Evolutionary conservation across 37 sponge, comb jelly and placozoan species (phyloP).

Genomic region (Tethya wilhelma): DNA sequence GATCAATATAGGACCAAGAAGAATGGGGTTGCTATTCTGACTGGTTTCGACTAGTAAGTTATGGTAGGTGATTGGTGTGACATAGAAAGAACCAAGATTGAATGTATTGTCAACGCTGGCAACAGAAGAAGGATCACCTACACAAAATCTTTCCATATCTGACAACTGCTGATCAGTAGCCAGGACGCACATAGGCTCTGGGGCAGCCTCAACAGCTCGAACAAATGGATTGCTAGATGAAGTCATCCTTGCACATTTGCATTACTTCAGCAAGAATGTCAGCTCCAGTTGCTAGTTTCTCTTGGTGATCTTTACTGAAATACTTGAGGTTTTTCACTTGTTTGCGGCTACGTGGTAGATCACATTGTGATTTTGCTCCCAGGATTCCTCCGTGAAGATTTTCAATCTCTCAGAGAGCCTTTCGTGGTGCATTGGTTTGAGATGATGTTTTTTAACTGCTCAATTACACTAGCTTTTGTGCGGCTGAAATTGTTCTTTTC

Average conservation of each 20-base stretch:
- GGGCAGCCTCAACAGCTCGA: constrained; percentile 30
- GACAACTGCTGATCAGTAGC: constrained; percentile 35
- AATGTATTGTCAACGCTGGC: constrained; percentile 24
- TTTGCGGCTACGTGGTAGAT: constrained; percentile 35
- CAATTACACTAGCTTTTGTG: constrained; percentile 33
- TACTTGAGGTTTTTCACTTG: constrained; percentile 19
- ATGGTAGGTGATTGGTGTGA: constrained; percentile 29
- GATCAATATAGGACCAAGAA: constrained; percentile 31
- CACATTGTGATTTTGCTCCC: constrained; percentile 9
- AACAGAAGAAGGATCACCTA: not conserved
- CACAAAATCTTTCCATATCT: constrained; percentile 2
- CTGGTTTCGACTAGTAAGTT: constrained; percentile 17
- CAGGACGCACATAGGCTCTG: constrained; percentile 44
- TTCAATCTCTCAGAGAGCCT: constrained; percentile 27
- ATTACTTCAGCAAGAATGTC: constrained; percentile 24
- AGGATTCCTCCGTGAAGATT: constrained; percentile 31
- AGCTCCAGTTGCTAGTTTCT: too few relatives aligned
- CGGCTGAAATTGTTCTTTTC: constrained; percentile 2
- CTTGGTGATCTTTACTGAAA: too few relatives aligned
- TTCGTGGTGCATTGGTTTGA: not conserved
- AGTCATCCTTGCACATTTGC: constrained; percentile 28
- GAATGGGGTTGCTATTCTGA: not conserved
- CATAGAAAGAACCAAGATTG: constrained; percentile 27
- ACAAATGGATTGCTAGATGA: not conserved
- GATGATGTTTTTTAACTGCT: not conserved